phyloP scores from a whole-genome alignment of 2,113 vertebrate genomes.

The Pitta sordida region DNA sequence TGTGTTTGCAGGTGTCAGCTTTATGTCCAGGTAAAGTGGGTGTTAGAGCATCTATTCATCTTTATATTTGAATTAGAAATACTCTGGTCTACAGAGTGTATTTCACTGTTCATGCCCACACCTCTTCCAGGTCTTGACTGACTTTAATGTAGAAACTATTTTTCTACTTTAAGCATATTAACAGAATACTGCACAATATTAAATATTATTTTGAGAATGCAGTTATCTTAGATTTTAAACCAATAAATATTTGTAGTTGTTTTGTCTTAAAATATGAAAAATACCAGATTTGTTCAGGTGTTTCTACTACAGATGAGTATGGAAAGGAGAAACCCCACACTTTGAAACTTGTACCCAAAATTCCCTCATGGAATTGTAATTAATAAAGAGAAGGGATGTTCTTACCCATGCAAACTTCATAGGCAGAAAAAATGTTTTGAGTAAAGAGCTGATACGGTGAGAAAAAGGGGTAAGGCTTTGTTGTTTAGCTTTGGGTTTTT shows the following conservation, averaged over 20 bases:
- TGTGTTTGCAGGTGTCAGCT: background rate
- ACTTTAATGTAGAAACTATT: background rate
- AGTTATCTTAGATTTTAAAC: background rate
- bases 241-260: background rate
- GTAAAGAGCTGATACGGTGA: background rate
- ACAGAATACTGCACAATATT: background rate
- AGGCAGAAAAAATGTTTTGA: background rate
- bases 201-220: background rate
- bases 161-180: background rate
- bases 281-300: background rate
- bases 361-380: background rate
- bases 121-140: background rate
- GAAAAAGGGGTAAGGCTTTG: background rate
- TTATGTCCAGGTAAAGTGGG: background rate
- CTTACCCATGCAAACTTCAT: background rate
- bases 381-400: background rate
- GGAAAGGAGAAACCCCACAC: background rate
- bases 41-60: background rate
- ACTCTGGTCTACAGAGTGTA: background rate
- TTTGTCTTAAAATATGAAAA: background rate
- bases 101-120: background rate
- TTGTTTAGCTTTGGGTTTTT: background rate
- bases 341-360: background rate
- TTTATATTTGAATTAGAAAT: background rate
- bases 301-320: background rate